A percentile compares a stretch with the other conserved stretches of the same genome.
Evolutionary conservation across 2,113 vertebrate species (phyloP).

Genomic region (Austrofundulus limnaeus): DNA sequence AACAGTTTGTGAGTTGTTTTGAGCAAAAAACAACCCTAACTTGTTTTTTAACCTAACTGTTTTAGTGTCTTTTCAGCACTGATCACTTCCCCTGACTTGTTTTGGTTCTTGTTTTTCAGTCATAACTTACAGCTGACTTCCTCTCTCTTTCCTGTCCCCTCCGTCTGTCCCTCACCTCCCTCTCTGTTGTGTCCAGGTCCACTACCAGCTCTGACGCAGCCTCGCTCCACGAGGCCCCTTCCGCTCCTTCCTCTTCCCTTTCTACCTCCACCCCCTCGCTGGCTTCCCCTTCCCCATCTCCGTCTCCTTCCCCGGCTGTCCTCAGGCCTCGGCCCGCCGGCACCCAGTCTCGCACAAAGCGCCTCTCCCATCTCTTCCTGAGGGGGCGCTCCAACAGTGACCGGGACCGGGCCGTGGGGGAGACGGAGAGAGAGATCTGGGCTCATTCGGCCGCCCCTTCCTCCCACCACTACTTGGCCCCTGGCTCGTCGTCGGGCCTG

Average conservation of each 20-base stretch:
- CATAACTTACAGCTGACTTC: conserved; percentile 75
- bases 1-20: too few relatives aligned
- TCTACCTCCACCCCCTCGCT: conserved; percentile 78
- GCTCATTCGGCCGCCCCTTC: conserved; percentile 82
- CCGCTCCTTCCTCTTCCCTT: conserved; percentile 75
- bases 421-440: conserved; percentile 83
- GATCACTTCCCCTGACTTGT: conserved; percentile 51
- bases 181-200: conserved; percentile 68
- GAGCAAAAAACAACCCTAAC: too few relatives aligned
- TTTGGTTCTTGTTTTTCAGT: conserved; percentile 63
- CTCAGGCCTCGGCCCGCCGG: conserved; percentile 76
- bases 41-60: too few relatives aligned
- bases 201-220: conserved; percentile 81
- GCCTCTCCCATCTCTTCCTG: conserved; percentile 89
- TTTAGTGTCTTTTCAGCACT: conserved; percentile 11
- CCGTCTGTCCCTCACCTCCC: conserved; percentile 49
- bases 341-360: conserved; percentile 84
- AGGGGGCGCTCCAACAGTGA: conserved; percentile 82
- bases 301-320: conserved; percentile 77
- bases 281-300: conserved; percentile 74
- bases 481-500: conserved; percentile 79
- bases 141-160: conserved; percentile 62
- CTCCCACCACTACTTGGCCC: conserved; percentile 79
- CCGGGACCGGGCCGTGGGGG: conserved; percentile 76
- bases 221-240: conserved; percentile 77